Evolutionary conservation across 2,888 invertebrate species (phyloP), one percentile per base, ranked within the genome.

Genomic region (Tenodera sinensis): DNA sequence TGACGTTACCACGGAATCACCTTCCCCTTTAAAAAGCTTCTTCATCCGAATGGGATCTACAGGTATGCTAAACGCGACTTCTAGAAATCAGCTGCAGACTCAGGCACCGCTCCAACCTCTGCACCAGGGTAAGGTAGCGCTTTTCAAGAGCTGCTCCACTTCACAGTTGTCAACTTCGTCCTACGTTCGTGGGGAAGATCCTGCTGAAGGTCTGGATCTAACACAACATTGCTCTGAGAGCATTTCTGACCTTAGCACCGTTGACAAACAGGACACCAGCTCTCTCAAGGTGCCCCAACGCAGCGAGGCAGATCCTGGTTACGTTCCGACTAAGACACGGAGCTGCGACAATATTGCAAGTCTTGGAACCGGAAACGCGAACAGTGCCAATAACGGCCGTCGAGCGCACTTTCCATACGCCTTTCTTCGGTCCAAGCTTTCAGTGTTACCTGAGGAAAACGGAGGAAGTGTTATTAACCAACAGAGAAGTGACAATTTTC

Each of bases 141-240:
- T 97, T n/a, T 97, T 96, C 92, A 94, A 97, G 89, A 96, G 96
- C 92, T 96, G 96, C 92, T 97, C 97, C 82, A 97, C 97, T 47
- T 97, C 97, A 88, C 97, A 89, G 54, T 27, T 89, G 30, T 89
- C 88, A 3, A 88, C 83, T 28, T 89, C 94, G 3, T 71, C 54
- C 54, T 97, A 97, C 92, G 95, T 97, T 82, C 96, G 96, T 92
- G 96, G 96, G 90, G 97, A 97, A 92, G 97, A 97, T 93, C 97
- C 97, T 14, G 96, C 96, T n/a, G 96, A 97, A 92, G 97, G 96
- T 83, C 95, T 97, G 89, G 96, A 96, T 92, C 94, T 96, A 14
- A 83, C 89, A 30, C 54, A 81, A 27, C 84, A 88, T 12, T 88
- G 84, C 81, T 82, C 83, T 28, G 89, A 84, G n/a, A 89, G 87